phyloP scores from a whole-genome alignment of 2,888 invertebrate species.

The Anaspis maculata region DNA sequence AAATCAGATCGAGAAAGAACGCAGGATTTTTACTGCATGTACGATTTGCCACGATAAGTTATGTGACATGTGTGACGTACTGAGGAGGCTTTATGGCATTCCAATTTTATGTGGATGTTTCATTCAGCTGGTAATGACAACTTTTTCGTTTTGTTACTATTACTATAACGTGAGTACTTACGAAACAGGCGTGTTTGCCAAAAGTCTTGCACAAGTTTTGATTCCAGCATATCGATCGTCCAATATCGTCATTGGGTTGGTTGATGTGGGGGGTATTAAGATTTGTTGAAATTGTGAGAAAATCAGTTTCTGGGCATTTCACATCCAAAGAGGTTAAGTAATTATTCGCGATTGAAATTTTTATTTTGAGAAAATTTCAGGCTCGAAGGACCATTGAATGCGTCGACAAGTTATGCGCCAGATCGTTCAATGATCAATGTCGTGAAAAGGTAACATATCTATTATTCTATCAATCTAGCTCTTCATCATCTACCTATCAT shows the following conservation, averaged over 20 bases:
- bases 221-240: conserved; percentile 7
- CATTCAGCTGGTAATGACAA: conserved; percentile 8
- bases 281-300: conserved; percentile 8
- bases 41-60: conserved; percentile 6
- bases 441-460: no score
- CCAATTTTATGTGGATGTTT: conserved; percentile 4
- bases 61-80: conserved; percentile 3
- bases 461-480: no score
- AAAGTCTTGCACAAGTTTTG: no score
- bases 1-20: no score
- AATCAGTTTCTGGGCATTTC: conserved; percentile 8
- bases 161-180: conserved; percentile 10
- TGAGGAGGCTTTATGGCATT: conserved; percentile 10
- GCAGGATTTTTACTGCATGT: no score
- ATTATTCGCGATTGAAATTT: not conserved
- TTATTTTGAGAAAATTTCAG: conserved; percentile 5
- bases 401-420: conserved; percentile 5
- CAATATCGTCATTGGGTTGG: conserved; percentile 12
- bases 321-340: conserved; percentile 5
- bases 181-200: no score
- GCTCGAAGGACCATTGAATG: conserved; percentile 3
- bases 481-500: no score
- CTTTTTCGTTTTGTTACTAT: conserved; percentile 10
- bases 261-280: conserved; percentile 7
- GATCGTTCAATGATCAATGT: no score